phyloP scores from a whole-genome alignment of 2,888 invertebrate genomes.

The Schrankia costaestrigalis region DNA sequence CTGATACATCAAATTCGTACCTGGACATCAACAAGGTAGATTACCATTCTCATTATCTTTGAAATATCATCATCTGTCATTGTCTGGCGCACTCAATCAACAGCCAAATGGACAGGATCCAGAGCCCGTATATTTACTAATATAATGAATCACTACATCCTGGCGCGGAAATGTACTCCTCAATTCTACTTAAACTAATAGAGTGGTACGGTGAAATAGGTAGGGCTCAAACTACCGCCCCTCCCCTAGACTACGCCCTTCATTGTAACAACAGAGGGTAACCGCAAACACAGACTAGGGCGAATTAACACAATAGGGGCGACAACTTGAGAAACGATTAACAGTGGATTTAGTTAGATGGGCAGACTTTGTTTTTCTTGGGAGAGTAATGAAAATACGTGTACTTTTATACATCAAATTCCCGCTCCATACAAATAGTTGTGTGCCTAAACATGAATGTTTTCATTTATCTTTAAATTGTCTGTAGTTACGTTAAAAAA shows the following conservation, averaged over 20 bases:
- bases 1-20: no score
- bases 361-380: no score
- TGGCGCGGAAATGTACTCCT: slow-evolving; percentile 11
- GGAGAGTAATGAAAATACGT: no score
- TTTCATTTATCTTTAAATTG: no score
- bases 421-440: no score
- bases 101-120: slow-evolving; percentile 12
- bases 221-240: slow-evolving; percentile 7
- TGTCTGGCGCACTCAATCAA: no score
- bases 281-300: slow-evolving; percentile 14
- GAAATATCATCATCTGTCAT: no score
- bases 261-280: slow-evolving; percentile 15
- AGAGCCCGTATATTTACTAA: slow-evolving; percentile 2
- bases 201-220: slow-evolving; percentile 13
- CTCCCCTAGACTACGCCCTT: slow-evolving; percentile 10
- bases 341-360: slow-evolving; percentile 11
- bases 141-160: slow-evolving; percentile 4
- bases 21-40: no score
- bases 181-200: slow-evolving; percentile 22
- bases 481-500: no score
- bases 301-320: slow-evolving; percentile 11
- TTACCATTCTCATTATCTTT: no score
- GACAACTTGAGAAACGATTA: slow-evolving; percentile 15
- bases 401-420: no score
- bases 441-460: no score